Evolutionary conservation across 1,140 invertebrate species (phyloP).

Genomic region (Zeugodacus cucurbitae): DNA sequence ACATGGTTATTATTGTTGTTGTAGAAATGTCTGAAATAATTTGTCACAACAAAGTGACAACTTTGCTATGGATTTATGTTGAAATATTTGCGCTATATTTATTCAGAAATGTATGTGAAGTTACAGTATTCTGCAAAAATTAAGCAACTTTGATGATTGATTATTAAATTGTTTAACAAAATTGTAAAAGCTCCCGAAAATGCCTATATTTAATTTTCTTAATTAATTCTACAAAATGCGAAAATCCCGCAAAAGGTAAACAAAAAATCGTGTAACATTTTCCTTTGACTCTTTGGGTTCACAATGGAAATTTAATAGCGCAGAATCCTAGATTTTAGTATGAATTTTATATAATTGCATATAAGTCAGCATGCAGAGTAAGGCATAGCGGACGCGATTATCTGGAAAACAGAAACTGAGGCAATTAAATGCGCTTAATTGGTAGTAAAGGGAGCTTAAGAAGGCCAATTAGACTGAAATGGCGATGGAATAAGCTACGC

Average conservation of each 20-base stretch:
- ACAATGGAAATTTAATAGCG: too few species aligned
- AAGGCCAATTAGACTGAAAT: not conserved
- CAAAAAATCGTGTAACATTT: too few species aligned
- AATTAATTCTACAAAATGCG: not conserved
- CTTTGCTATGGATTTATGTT: not conserved
- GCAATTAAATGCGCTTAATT: not conserved
- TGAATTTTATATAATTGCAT: not conserved
- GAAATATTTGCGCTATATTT: not conserved
- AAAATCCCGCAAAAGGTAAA: not conserved
- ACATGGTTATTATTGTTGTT: not conserved
- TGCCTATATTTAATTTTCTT: too few species aligned
- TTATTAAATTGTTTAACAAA: too few species aligned
- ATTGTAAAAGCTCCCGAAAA: too few species aligned
- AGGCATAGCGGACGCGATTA: not conserved
- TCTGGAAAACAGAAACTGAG: not conserved
- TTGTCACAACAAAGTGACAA: slow-evolving; percentile 7
- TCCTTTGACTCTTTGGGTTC: too few species aligned
- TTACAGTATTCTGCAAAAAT: not conserved
- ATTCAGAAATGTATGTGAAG: not conserved
- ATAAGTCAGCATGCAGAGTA: not conserved
- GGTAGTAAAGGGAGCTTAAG: not conserved
- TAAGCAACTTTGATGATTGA: not conserved
- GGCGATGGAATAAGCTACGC: too few species aligned
- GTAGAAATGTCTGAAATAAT: not conserved
- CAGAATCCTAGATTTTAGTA: too few species aligned